Evolutionary conservation across 2,888 invertebrate species (phyloP), one percentile per base, ranked within the genome.

Genomic region (Zootermopsis nevadensis): DNA sequence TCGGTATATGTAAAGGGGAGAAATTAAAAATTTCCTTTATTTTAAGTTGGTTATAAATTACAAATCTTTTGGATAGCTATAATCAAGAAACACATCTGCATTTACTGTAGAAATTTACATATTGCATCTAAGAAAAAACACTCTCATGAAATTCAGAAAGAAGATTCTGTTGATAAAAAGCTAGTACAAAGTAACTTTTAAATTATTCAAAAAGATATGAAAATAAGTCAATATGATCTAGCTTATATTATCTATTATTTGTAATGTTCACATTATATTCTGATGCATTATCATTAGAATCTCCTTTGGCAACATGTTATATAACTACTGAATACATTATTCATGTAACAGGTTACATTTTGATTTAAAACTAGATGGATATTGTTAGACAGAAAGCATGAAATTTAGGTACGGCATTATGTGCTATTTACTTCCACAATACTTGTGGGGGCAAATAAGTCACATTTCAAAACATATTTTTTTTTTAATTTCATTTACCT

Each of bases 281-380:
- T 1, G 33, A 60, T n/a, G 19, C 31, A 69, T 3, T 74, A 74
- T 74, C 74, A 74, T 27, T 38, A 74, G 74, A 74, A 74, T 74
- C 74, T 74, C 38, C 74, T 74, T 74, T n/a, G 6, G 33, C 31
- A 33, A 31, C 33, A 22, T 69, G 15, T 22, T 2, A 7, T 7
- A 33, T 69, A 22, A 69, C 31, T 33, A 30, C 4, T 69, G 22
- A 31, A 69, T 69, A 69, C 27, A 33, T 30, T n/a, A 60, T 33
- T 69, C n/a, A 69, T 69, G 30, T 69, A 69, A 33, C 15, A 22
- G 0, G 27, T 60, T 60, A 15, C n/a, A 60, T 60, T 27, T 60
- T 27, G 1, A 60, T 60, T n/a, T 15, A 27, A 60, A 60, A 27
- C 7, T 60, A 60, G 60, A 60, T n/a, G n/a, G 27, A 60, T 60